Conservation (phyloP, 2,888 invertebrate genomes). For the Drosophila multiciliata region DNA sequence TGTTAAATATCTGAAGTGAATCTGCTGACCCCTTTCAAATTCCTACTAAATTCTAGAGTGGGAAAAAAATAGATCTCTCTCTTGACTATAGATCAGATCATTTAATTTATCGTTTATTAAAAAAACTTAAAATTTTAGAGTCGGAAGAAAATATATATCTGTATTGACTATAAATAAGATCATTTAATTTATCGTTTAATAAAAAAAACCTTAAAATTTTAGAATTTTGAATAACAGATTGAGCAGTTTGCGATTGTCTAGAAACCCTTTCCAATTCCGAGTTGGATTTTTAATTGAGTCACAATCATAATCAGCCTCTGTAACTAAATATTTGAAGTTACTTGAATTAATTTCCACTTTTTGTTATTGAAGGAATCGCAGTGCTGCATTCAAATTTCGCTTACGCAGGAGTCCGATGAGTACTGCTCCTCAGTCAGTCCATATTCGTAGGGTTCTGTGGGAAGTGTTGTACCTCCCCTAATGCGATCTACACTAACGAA, state of each 20-base stretch:
- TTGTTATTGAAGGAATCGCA: neutral
- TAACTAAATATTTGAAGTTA: neutral
- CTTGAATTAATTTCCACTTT: neutral
- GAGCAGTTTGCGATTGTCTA: conserved; percentile 2
- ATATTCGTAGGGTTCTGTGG: neutral
- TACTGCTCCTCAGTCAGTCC: neutral
- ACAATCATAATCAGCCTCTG: neutral
- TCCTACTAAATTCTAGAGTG: neutral
- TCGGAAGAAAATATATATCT: neutral
- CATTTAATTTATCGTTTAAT: neutral
- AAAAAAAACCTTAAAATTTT: conserved; percentile 15
- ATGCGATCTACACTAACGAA: conserved; percentile 24
- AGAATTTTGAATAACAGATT: neutral
- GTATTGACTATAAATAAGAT: neutral
- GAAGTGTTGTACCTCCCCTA: conserved; percentile 12
- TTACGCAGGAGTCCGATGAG: neutral
- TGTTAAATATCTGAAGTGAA: neutral
- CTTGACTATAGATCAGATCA: neutral
- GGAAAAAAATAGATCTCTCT: neutral
- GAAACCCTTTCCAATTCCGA: neutral
- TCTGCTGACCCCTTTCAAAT: neutral
- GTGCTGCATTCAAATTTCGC: neutral
- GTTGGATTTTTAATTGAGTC: neutral
- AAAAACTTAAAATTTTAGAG: conserved; percentile 15
- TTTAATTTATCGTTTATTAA: neutral